These are phyloP conservation scores for Eupeodes corollae DNA, from an alignment of 1,140 invertebrate genomes.

Conservation along the genomic window DNA sequence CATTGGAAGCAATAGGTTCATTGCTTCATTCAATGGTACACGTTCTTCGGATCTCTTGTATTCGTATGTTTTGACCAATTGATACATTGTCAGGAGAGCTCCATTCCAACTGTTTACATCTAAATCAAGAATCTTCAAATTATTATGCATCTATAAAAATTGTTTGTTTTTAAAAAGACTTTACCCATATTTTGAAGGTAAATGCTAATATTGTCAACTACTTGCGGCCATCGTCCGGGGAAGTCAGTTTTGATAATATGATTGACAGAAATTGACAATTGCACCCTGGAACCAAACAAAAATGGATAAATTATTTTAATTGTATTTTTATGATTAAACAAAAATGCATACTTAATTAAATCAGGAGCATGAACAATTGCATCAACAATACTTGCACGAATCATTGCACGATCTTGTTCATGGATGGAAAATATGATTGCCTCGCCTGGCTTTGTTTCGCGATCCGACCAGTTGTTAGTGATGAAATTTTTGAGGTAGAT, in stretches of 20 bases:
- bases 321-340: not conserved
- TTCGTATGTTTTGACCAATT: slow-evolving; percentile 93
- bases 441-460: slow-evolving; percentile 62
- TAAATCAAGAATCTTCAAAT: not conserved
- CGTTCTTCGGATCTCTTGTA: slow-evolving; percentile 86
- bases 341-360: slow-evolving; percentile 53
- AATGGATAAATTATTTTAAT: slow-evolving; percentile 1
- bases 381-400: slow-evolving; percentile 88
- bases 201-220: slow-evolving; percentile 84
- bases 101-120: slow-evolving; percentile 84
- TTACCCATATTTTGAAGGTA: slow-evolving; percentile 43
- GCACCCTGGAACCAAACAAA: slow-evolving; percentile 50
- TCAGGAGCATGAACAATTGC: slow-evolving; percentile 88
- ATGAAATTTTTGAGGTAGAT: slow-evolving; percentile 97
- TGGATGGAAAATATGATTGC: slow-evolving; percentile 78
- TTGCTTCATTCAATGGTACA: slow-evolving; percentile 81
- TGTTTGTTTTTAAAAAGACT: not conserved
- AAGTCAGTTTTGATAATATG: slow-evolving; percentile 94
- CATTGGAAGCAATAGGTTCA: slow-evolving; percentile 86
- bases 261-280: slow-evolving; percentile 82
- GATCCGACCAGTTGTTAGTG: slow-evolving; percentile 76
- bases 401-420: slow-evolving; percentile 90
- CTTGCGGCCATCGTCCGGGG: slow-evolving; percentile 86
- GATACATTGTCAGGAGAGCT: slow-evolving; percentile 81
- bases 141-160: not conserved